phyloP scores from a whole-genome alignment of 2,113 vertebrate species.

The Microtus montanus region DNA sequence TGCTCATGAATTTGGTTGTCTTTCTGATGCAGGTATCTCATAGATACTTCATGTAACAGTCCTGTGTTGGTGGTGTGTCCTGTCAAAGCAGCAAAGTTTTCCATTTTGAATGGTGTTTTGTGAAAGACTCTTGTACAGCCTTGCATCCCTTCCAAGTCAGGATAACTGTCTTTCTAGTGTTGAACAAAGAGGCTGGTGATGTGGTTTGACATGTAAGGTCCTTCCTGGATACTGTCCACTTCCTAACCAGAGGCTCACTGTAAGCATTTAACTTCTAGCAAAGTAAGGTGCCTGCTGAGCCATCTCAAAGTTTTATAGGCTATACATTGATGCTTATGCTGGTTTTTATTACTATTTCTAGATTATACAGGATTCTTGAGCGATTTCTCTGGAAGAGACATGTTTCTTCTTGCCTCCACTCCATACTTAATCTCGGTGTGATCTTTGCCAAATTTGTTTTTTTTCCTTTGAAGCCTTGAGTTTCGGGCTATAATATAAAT shows the following conservation, averaged over 20 bases:
- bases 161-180: slow-evolving; percentile 34
- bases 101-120: slow-evolving; percentile 71
- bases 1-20: background rate
- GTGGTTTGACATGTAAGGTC: background rate
- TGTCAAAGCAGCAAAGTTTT: slow-evolving; percentile 39
- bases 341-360: background rate
- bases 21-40: background rate
- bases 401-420: background rate
- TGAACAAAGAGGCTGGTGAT: background rate
- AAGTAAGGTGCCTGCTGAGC: background rate
- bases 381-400: background rate
- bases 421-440: background rate
- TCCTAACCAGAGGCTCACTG: background rate
- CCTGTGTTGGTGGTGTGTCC: background rate
- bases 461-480: background rate
- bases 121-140: slow-evolving; percentile 60
- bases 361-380: background rate
- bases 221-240: background rate
- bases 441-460: background rate
- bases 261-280: background rate
- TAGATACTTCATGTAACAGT: background rate
- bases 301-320: background rate
- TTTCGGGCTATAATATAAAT: background rate
- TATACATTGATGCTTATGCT: background rate
- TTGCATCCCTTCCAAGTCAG: slow-evolving; percentile 54